phyloP scores from a whole-genome alignment of 2,113 vertebrate genomes.

The Neodontobutis hainanensis region DNA sequence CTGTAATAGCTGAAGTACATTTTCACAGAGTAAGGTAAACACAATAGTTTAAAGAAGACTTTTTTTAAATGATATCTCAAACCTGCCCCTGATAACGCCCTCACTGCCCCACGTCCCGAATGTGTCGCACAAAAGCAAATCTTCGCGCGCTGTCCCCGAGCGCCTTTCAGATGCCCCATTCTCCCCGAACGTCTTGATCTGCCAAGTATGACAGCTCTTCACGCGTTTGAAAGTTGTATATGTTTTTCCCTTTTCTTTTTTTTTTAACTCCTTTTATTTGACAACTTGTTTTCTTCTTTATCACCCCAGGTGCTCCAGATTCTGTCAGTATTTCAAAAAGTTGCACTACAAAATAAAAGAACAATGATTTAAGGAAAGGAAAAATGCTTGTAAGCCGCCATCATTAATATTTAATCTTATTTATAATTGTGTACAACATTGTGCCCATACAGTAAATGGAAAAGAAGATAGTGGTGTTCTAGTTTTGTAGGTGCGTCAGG shows the following conservation, averaged over 20 bases:
- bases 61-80: constrained; percentile 50
- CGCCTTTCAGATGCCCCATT: constrained; percentile 65
- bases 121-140: constrained; percentile 59
- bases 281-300: constrained; percentile 77
- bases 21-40: constrained; percentile 13
- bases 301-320: constrained; percentile 73
- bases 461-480: constrained; percentile 69
- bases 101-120: constrained; percentile 66
- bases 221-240: constrained; percentile 69
- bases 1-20: too few species aligned
- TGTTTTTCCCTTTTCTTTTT: constrained; percentile 46
- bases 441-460: constrained; percentile 67
- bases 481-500: constrained; percentile 76
- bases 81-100: constrained; percentile 58
- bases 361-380: constrained; percentile 50
- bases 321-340: constrained; percentile 73
- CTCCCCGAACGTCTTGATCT: constrained; percentile 69
- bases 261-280: constrained; percentile 62
- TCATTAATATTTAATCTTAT: constrained; percentile 77
- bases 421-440: constrained; percentile 70
- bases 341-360: constrained; percentile 66
- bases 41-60: constrained; percentile 51
- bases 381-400: constrained; percentile 54
- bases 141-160: constrained; percentile 59
- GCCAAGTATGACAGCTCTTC: constrained; percentile 74